Conservation (phyloP, 2,797 vertebrate genomes). For the Kryptopterus vitreolus region DNA sequence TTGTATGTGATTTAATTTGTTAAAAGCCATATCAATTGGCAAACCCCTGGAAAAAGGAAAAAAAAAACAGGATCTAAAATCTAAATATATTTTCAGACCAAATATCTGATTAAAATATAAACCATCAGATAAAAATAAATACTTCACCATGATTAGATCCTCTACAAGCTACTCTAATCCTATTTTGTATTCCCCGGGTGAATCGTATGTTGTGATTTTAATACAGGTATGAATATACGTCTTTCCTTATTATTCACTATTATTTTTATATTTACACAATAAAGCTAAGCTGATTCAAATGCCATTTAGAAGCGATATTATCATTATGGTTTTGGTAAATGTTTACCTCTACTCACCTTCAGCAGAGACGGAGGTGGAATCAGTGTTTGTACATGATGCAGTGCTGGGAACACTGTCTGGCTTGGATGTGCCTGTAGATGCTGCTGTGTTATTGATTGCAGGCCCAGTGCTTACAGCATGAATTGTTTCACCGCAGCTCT, state of each 20-base stretch:
- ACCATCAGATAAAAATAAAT: not conserved
- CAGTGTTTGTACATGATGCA: constrained; percentile 58
- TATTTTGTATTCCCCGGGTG: not conserved
- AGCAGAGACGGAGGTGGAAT: constrained; percentile 76
- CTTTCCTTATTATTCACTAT: not conserved
- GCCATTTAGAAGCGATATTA: not conserved
- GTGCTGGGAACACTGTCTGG: constrained; percentile 64
- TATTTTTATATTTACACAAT: not conserved
- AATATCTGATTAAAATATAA: not conserved
- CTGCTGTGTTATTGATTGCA: constrained; percentile 62
- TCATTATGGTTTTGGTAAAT: not conserved
- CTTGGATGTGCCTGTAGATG: constrained; percentile 61
- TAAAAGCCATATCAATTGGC: not conserved
- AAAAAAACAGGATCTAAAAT: no score
- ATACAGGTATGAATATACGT: not conserved
- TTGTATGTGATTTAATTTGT: not conserved
- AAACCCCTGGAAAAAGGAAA: not conserved
- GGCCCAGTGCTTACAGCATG: constrained; percentile 66
- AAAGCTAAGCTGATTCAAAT: no score
- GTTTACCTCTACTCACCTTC: constrained; percentile 71
- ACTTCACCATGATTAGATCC: not conserved
- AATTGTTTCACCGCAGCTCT: constrained; percentile 72
- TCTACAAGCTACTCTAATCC: not conserved
- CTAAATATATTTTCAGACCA: not conserved
- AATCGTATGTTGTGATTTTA: not conserved